Evolutionary conservation across 2,113 vertebrate genomes (phyloP), one percentile per base, ranked within the genome.

Genomic region (Mus spicilegus): DNA sequence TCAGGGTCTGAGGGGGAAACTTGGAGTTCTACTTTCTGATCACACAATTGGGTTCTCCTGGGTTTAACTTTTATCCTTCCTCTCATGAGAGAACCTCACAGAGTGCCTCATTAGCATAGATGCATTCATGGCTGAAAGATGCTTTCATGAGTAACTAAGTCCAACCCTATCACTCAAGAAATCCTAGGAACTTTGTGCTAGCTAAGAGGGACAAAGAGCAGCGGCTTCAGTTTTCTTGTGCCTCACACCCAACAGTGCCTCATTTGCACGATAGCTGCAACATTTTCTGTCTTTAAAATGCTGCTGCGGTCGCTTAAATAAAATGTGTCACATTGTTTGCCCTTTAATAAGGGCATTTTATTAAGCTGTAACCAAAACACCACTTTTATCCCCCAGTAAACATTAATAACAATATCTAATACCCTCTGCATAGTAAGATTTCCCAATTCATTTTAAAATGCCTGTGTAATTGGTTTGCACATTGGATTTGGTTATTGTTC

Each of bases 241-340:
- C 10, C 77, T 51, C 36, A 19, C 3, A 19, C 1, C 5, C 51
- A 46, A 36, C 0, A 12, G 28, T 73, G 39, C 3, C 67, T 78
- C 78, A 87, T 75, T 86, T 89, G 5, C 36, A 39, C 63, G 28
- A 90, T 77, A 93, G 9, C 42, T 22, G 30, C 9, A 5, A 39
- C 8, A 20, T 88, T 73, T 72, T 75, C 49, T 61, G 24, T 77
- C 77, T 93, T 94, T 54, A 67, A 89, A 61, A 28, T 67, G 30
- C 80, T 94, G n/a, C 46, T 80, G 1, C 28, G 70, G 22, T 51
- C 49, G 77, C 94, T 94, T 85, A 89, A 93, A 91, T 42, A 95
- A 92, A 87, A 75, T 61, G 56, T 28, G 54, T 58, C 77, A 81
- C 4, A 88, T 70, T 89, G 69, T 90, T 95, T 92, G 20, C 28